Base-by-base conservation (phyloP, 2,888 invertebrate species). In the Anthrax anthrax region DNA sequence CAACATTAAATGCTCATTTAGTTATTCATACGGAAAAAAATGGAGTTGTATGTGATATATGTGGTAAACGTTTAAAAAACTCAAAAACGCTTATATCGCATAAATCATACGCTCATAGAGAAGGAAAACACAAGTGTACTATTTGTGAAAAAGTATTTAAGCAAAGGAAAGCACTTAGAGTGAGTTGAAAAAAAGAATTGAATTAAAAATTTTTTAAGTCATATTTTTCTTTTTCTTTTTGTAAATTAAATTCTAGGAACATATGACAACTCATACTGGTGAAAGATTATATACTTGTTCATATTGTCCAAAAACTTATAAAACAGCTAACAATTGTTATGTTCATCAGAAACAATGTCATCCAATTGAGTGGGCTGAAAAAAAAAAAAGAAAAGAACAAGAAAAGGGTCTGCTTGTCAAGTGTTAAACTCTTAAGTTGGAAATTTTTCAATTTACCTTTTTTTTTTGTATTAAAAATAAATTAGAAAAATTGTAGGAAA, bases 291-390 rank as follows among this genome's bases (percentile, higher is more conserved):
- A 68, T 51, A 62, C 58, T 43, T 68, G 68, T 43, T 62, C 63
- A 0, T 62, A 64, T 48, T 67, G 67, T 43, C 57, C 64, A 2
- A 62, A 63, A 54, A 67, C 66, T 10, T 68, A 67, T 50, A 67
- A 66, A 46, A 66, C 67, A 8, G 63, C 63, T 55, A 65, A 64
- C 4, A 68, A 68, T 48, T 63, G 65, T 60, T 64, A 68, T 50
- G 59, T 65, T 2, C 68, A 68, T 52, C 58, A 63, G 42, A 65
- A 65, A 47, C 65, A 64, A 44, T 56, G 58, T 18, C 68, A 68
- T 57, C 61, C 62, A 18, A 55, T 56, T 27, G 64, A 67, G 54
- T 67, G 63, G 49, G 63, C n/a, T 16, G 16, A 14, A 12, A 16
- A 36, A 8, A 36, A 4, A 32, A 32, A 32, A 32, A 9, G 29